A percentile compares a stretch with the other conserved stretches of the same genome.
Conservation (phyloP, 2,888 invertebrate genomes). For the Eupithecia dodoneata region DNA sequence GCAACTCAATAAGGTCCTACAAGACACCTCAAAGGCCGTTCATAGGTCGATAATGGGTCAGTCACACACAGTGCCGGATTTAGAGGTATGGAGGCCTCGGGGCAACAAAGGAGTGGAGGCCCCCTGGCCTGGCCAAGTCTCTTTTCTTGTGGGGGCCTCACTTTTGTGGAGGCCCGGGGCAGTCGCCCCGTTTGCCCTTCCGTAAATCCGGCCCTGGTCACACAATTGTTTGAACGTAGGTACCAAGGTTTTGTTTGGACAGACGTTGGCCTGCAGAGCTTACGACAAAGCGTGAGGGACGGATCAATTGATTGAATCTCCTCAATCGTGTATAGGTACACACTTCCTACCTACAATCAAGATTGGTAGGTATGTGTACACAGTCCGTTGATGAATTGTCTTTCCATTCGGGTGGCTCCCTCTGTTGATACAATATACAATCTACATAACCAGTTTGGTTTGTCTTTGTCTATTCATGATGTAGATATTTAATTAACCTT, state of each 20-base stretch:
- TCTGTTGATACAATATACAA: not conserved
- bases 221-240: not conserved
- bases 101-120: no score
- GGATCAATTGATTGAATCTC: conserved; percentile 2
- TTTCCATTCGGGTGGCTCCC: not conserved
- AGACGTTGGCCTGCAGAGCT: not conserved
- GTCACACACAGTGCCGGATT: no score
- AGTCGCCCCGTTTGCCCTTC: no score
- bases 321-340: conserved; percentile 1
- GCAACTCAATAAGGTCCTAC: not conserved
- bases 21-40: not conserved
- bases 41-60: no score
- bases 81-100: no score
- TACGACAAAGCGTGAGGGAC: not conserved
- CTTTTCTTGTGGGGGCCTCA: no score
- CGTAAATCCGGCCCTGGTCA: no score
- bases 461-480: not conserved
- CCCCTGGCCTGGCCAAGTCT: no score
- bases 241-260: not conserved
- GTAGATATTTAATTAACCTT: no score
- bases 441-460: not conserved
- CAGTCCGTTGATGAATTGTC: conserved; percentile 10
- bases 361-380: not conserved
- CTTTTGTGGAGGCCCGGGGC: no score
- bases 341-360: not conserved